Conservation (phyloP, 2,888 invertebrate species). For the Cryptops parisi region DNA sequence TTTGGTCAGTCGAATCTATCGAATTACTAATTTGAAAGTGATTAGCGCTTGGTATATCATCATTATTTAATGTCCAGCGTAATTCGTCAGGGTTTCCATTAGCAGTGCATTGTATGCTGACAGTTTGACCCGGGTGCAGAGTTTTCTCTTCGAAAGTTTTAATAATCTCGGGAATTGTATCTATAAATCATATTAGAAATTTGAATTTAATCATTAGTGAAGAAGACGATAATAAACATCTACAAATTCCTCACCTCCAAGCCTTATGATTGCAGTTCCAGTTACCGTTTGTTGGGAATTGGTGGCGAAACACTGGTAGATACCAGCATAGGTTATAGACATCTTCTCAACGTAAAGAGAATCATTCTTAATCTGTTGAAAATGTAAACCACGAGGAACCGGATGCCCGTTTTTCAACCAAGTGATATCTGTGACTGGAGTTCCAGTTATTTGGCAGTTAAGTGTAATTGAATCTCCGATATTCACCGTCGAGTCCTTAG, state of each 20-base stretch:
- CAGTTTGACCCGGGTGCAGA: neutral
- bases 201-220: no score
- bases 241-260: neutral
- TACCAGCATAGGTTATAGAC: no score
- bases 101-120: constrained; percentile 1
- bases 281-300: neutral
- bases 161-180: neutral
- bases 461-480: neutral
- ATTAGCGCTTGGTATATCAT: neutral
- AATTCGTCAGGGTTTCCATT: constrained; percentile 1
- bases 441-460: constrained; percentile 12
- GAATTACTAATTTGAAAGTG: neutral
- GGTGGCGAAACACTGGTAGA: no score
- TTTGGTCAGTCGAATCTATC: neutral
- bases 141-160: neutral
- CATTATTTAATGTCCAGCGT: constrained; percentile 1
- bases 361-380: neutral
- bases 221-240: no score
- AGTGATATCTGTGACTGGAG: constrained; percentile 10
- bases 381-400: neutral
- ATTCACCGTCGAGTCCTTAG: neutral
- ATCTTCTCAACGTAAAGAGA: no score
- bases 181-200: no score
- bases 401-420: constrained; percentile 12
- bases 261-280: neutral